A percentile compares a stretch with the other conserved stretches of the same genome.
Conservation (phyloP, 2,113 vertebrate species). For the Notechis scutatus region DNA sequence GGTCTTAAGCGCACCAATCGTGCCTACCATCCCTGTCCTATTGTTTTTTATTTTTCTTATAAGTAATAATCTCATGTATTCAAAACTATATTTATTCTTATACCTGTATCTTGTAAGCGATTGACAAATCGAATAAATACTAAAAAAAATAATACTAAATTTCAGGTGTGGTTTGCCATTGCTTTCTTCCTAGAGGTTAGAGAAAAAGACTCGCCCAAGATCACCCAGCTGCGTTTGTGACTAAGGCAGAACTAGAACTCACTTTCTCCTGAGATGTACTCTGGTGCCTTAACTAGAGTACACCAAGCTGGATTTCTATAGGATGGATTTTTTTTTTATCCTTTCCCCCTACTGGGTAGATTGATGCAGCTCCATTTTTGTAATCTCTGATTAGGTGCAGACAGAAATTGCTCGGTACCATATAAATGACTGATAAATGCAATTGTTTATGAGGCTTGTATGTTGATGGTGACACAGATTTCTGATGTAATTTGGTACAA, state of each 20-base stretch:
- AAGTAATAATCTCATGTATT: too few species aligned
- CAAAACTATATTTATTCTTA: too few species aligned
- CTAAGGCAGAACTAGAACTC: background rate
- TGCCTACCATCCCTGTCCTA: too few species aligned
- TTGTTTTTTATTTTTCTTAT: too few species aligned
- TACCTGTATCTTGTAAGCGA: too few species aligned
- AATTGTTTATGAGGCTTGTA: background rate
- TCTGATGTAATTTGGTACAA: background rate
- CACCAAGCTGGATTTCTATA: background rate
- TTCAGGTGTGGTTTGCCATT: background rate
- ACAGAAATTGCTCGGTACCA: background rate
- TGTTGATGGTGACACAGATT: background rate
- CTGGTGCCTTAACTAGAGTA: background rate
- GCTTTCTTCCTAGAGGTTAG: background rate
- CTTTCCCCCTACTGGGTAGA: background rate
- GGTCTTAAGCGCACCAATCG: too few species aligned
- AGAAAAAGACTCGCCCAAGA: background rate
- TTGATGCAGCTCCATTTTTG: background rate
- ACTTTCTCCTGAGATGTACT: background rate
- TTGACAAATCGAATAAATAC: too few species aligned
- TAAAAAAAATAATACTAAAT: background rate
- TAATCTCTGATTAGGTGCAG: background rate
- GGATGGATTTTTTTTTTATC: background rate
- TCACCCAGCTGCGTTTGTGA: background rate
- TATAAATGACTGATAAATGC: background rate